Evolutionary conservation across 1,140 invertebrate species (phyloP).

Genomic region (Drosophila bocqueti): DNA sequence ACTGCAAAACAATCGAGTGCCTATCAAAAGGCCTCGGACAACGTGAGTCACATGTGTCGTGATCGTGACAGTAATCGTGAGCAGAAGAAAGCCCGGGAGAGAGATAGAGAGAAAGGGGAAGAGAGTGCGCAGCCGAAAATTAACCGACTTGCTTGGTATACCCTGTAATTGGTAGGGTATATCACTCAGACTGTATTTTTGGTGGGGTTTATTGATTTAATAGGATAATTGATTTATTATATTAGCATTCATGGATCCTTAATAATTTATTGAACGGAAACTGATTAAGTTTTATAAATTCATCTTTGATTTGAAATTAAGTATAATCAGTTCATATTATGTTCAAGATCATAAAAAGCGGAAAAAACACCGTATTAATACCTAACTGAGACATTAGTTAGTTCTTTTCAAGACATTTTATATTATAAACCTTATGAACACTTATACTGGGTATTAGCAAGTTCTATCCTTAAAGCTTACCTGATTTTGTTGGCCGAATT

Average conservation of each 20-base stretch:
- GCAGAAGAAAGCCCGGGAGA: constrained; percentile 9
- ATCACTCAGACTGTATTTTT: background rate
- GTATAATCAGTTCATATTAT: too few relatives aligned
- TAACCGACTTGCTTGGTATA: constrained; percentile 7
- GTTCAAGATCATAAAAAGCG: too few relatives aligned
- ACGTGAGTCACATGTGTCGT: constrained; percentile 46
- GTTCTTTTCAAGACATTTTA: background rate
- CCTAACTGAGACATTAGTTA: too few relatives aligned
- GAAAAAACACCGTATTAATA: too few relatives aligned
- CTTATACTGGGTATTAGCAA: constrained; percentile 4
- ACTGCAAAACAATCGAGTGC: constrained; percentile 33
- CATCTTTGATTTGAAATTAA: too few relatives aligned
- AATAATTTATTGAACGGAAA: too few relatives aligned
- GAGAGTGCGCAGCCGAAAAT: constrained; percentile 17
- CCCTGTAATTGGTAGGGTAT: background rate
- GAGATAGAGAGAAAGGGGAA: constrained; percentile 5
- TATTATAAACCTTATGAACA: too few relatives aligned
- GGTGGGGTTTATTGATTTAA: background rate
- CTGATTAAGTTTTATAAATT: too few relatives aligned
- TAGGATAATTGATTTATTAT: background rate
- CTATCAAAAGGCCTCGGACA: constrained; percentile 36
- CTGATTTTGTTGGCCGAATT: constrained; percentile 42
- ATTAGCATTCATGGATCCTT: too few relatives aligned
- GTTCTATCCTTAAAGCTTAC: constrained; percentile 5
- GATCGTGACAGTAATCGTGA: constrained; percentile 37